Conservation (phyloP, 2,888 invertebrate genomes). For the Tyria jacobaeae region DNA sequence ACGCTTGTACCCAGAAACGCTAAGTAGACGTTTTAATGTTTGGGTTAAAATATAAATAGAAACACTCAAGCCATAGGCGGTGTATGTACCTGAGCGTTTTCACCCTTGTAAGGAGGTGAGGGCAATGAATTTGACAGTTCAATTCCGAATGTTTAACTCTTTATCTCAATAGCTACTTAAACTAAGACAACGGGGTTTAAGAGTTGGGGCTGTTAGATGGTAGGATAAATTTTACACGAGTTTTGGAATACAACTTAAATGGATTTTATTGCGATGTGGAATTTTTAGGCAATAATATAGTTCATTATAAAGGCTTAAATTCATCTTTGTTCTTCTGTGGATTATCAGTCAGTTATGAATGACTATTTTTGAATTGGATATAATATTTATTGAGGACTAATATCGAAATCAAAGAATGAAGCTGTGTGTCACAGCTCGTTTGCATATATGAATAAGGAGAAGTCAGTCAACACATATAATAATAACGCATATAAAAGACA, state of each 20-base stretch:
- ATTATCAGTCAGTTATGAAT: too few species aligned
- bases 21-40: slow-evolving; percentile 73
- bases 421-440: too few species aligned
- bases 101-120: slow-evolving; percentile 16
- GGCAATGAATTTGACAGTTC: slow-evolving; percentile 19
- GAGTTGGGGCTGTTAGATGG: background rate
- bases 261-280: background rate
- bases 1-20: slow-evolving; percentile 70
- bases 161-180: slow-evolving; percentile 8
- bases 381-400: too few species aligned
- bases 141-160: background rate
- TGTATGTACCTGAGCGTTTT: slow-evolving; percentile 37
- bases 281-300: background rate
- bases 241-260: background rate
- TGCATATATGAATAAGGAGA: background rate
- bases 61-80: slow-evolving; percentile 59
- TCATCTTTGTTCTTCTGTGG: too few species aligned
- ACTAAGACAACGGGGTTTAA: background rate
- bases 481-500: background rate
- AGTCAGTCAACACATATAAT: background rate
- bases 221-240: background rate
- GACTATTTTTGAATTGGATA: too few species aligned
- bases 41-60: slow-evolving; percentile 77
- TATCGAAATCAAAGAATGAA: too few species aligned
- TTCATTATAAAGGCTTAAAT: too few species aligned